Percentiles rank a stretch among this genome's conserved stretches.
These are phyloP conservation scores for Pachymerium ferrugineum DNA, from an alignment of 2,888 invertebrate species.

Conservation along the genomic window DNA sequence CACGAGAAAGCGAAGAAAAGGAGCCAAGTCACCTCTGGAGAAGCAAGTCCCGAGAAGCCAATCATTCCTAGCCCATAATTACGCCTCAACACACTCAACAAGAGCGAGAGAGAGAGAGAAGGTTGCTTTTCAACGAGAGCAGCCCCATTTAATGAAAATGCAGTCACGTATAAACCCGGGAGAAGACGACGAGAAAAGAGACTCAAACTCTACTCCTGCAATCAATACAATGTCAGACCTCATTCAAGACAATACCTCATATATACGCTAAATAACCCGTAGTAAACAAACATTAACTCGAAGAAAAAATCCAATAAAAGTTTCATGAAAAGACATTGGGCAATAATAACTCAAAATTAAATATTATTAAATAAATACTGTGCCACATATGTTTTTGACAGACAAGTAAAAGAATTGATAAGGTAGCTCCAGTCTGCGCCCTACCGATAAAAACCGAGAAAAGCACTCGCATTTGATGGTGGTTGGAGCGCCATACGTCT, in stretches of 20 bases:
- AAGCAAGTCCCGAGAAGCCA: slow-evolving; percentile 20
- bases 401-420: not conserved
- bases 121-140: slow-evolving; percentile 26
- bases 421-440: slow-evolving; percentile 10
- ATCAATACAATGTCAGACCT: slow-evolving; percentile 15
- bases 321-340: too few species aligned
- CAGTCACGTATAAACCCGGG: slow-evolving; percentile 12
- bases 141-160: slow-evolving; percentile 21
- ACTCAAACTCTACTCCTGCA: not conserved
- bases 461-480: slow-evolving; percentile 15
- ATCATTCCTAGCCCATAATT: slow-evolving; percentile 26
- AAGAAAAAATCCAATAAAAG: too few species aligned
- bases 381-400: too few species aligned
- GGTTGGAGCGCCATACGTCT: slow-evolving; percentile 19
- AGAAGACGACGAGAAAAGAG: not conserved
- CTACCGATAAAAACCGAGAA: slow-evolving; percentile 1
- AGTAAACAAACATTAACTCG: too few species aligned
- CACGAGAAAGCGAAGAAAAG: slow-evolving; percentile 12
- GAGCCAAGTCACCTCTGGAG: slow-evolving; percentile 27
- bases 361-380: too few species aligned
- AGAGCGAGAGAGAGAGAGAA: not conserved
- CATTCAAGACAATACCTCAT: not conserved
- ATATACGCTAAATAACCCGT: too few species aligned
- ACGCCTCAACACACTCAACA: slow-evolving; percentile 27
- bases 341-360: too few species aligned